These are phyloP conservation scores for Pygathrix nemaeus DNA, from an alignment of 2,113 vertebrate species.

Conservation along the genomic window DNA sequence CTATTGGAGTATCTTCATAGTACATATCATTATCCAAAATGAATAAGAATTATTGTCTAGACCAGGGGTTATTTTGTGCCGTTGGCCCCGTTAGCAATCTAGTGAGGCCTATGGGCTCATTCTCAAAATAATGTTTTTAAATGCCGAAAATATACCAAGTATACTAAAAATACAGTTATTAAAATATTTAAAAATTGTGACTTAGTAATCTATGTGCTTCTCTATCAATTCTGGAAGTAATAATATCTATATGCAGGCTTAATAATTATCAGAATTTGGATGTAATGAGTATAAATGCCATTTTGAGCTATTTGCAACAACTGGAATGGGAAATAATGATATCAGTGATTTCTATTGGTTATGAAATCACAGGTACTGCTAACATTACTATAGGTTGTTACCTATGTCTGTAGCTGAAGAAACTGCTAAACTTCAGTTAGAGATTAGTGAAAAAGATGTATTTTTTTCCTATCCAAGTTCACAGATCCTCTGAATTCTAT, in stretches of 20 bases:
- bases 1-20: background rate
- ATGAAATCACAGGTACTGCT: conserved; percentile 13
- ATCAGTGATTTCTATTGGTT: background rate
- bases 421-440: background rate
- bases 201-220: background rate
- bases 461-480: conserved; percentile 9
- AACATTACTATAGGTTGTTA: background rate
- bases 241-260: background rate
- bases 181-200: background rate
- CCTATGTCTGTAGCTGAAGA: background rate
- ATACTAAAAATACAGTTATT: background rate
- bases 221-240: conserved; percentile 35
- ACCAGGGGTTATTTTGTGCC: conserved; percentile 1
- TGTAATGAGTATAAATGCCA: conserved; percentile 1
- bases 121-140: conserved; percentile 34
- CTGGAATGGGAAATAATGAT: conserved; percentile 4
- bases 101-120: background rate
- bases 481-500: conserved; percentile 7
- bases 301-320: conserved; percentile 7
- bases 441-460: background rate
- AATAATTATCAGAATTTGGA: conserved; percentile 24
- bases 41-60: background rate
- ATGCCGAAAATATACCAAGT: background rate
- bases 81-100: background rate
- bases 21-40: background rate